Base-by-base conservation (phyloP, 2,888 invertebrate genomes). In the Ischnura elegans region DNA sequence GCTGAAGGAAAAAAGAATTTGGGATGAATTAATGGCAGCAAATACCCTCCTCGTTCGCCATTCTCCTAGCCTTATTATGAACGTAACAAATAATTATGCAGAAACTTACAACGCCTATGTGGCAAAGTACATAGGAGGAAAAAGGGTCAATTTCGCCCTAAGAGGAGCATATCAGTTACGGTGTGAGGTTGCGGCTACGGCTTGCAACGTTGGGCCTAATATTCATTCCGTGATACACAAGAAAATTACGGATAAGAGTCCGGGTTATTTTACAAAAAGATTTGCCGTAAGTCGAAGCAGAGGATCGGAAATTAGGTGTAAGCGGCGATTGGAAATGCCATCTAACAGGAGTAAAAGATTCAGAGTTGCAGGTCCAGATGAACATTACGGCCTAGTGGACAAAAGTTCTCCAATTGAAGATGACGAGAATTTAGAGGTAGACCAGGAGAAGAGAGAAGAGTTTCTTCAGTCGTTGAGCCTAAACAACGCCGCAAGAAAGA, bases 131-230 rank as follows among this genome's bases (percentile, higher is more conserved):
- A 93, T 93, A 45, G 94, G 94, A 19, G 94, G 90, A 45, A 93
- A 94, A 47, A 87, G 94, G 25, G 93, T 94, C 2, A 94, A 94
- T 29, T 94, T 93, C 25, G 87, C 93, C 8, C 51, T 93, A 42
- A 84, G 86, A 25, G 93, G 86, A 1, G 90, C 94, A 21, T 94
- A 94, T 93, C 43, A 93, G 86, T 6, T 61, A n/a, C 61, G 25
- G 25, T 61, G 61, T 61, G 21, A 61, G 25, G 5, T 61, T 25
- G 61, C 61, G 25, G 61, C 61, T 16, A 61, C 61, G 5, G 61
- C 61, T 16, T 61, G 25, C 61, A 61, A 61, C 25, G 21, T 61
- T 61, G 61, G 61, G n/a, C 61, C 61, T 6, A 21, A 61, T 6
- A 5, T 61, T 21, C 61, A 61, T 25, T 8, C 16, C 61, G 5